phyloP scores from a whole-genome alignment of 1,140 invertebrate species.

The Telenomus remus region DNA sequence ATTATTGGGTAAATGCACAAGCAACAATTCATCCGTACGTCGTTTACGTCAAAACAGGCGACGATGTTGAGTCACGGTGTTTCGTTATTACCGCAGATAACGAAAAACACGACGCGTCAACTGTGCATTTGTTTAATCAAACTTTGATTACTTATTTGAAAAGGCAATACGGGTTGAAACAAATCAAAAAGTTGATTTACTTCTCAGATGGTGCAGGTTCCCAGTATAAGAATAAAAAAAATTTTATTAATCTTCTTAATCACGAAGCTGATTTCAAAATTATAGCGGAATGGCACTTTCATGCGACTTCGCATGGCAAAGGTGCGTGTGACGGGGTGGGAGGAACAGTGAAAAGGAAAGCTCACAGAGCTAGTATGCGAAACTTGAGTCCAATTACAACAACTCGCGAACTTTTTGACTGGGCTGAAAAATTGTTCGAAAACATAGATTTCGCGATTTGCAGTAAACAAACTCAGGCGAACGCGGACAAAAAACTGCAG shows the following conservation, averaged over 20 bases:
- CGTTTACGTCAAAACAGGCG: neutral
- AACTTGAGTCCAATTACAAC: neutral
- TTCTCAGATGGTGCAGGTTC: neutral
- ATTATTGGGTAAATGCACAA: slow-evolving; percentile 2
- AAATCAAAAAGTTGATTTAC: slow-evolving; percentile 5
- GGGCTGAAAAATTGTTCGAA: neutral
- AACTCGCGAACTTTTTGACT: neutral
- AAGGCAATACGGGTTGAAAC: neutral
- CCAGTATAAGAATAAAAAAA: slow-evolving; percentile 2
- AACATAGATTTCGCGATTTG: neutral
- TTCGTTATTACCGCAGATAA: slow-evolving; percentile 3
- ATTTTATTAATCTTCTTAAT: neutral
- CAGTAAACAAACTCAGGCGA: neutral
- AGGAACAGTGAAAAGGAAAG: slow-evolving; percentile 2
- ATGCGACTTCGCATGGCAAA: slow-evolving; percentile 7
- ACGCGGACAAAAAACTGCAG: neutral
- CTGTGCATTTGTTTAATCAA: slow-evolving; percentile 5
- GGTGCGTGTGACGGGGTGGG: slow-evolving; percentile 3
- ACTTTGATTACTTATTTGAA: neutral
- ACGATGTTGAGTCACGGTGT: neutral
- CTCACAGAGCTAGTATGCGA: slow-evolving; percentile 6
- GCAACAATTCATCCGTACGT: neutral
- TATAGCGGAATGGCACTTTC: slow-evolving; percentile 6
- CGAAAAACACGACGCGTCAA: slow-evolving; percentile 3
- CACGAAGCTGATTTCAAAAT: slow-evolving; percentile 2